These are phyloP conservation scores for Dorcus parallelipipedus DNA, from an alignment of 2,888 invertebrate species.

Conservation along the genomic window DNA sequence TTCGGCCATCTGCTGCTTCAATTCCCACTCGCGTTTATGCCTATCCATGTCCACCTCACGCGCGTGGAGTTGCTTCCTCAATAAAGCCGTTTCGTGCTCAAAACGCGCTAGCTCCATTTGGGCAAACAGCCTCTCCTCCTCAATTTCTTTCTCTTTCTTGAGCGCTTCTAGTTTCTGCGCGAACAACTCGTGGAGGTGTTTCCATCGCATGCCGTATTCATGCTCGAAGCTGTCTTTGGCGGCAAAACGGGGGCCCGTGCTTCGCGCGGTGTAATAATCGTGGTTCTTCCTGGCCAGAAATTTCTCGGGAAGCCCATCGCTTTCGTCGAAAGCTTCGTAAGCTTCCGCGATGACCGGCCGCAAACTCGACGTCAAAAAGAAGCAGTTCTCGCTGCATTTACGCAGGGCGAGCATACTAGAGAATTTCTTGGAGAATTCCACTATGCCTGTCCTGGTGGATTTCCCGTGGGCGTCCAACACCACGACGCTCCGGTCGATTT, in stretches of 20 bases:
- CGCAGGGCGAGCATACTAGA: slow-evolving; percentile 85
- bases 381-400: slow-evolving; percentile 89
- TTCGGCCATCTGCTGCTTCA: slow-evolving; percentile 30
- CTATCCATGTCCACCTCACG: slow-evolving; percentile 85
- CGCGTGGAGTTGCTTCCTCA: slow-evolving; percentile 84
- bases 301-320: slow-evolving; percentile 85
- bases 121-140: slow-evolving; percentile 89
- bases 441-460: slow-evolving; percentile 90
- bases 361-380: slow-evolving; percentile 84
- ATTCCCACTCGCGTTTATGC: slow-evolving; percentile 54
- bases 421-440: slow-evolving; percentile 93
- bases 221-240: slow-evolving; percentile 85
- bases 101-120: slow-evolving; percentile 96
- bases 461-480: slow-evolving; percentile 95
- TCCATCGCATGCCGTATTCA: slow-evolving; percentile 96
- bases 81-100: slow-evolving; percentile 94
- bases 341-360: slow-evolving; percentile 94
- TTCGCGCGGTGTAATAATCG: slow-evolving; percentile 70
- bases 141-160: slow-evolving; percentile 85
- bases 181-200: slow-evolving; percentile 88
- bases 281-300: slow-evolving; percentile 77
- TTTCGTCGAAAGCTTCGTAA: slow-evolving; percentile 86
- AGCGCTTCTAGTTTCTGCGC: slow-evolving; percentile 86
- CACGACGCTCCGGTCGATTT: slow-evolving; percentile 86
- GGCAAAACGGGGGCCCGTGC: slow-evolving; percentile 79